Percentiles rank a stretch among this genome's conserved stretches.
phyloP scores from a whole-genome alignment of 2,888 invertebrate species.

The Leptothorax acervorum region DNA sequence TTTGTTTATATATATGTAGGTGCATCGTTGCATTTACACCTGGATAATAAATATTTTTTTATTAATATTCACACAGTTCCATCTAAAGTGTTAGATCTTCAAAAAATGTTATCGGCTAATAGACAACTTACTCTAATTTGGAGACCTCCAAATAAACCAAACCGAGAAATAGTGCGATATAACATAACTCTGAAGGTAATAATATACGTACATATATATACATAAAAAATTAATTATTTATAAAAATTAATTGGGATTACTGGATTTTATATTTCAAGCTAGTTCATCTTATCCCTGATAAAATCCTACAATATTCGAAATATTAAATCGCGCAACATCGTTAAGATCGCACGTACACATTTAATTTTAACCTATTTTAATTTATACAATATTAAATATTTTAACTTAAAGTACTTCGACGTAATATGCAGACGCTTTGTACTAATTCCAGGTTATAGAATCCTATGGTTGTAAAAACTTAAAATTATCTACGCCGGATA shows the following conservation, averaged over 20 bases:
- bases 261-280: not conserved
- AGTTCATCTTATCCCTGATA: not conserved
- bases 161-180: constrained; percentile 69
- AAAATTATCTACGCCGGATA: not conserved
- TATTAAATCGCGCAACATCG: not conserved
- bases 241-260: too few relatives aligned
- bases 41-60: not conserved
- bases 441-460: constrained; percentile 25
- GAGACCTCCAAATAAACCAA: constrained; percentile 65
- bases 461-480: constrained; percentile 56
- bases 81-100: constrained; percentile 57
- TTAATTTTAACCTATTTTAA: not conserved
- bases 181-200: constrained; percentile 68
- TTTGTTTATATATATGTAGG: too few relatives aligned
- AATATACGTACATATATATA: too few relatives aligned
- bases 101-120: not conserved
- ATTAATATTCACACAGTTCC: constrained; percentile 64
- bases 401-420: not conserved
- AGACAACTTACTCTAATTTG: constrained; percentile 59
- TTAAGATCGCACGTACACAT: not conserved
- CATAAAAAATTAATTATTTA: not conserved
- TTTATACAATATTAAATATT: not conserved
- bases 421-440: not conserved
- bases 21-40: too few relatives aligned
- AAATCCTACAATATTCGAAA: not conserved